Percentiles rank a stretch among this genome's conserved stretches.
Conservation (phyloP, 92 coral and sea anemone species). For the Palythoa heliodiscus region DNA sequence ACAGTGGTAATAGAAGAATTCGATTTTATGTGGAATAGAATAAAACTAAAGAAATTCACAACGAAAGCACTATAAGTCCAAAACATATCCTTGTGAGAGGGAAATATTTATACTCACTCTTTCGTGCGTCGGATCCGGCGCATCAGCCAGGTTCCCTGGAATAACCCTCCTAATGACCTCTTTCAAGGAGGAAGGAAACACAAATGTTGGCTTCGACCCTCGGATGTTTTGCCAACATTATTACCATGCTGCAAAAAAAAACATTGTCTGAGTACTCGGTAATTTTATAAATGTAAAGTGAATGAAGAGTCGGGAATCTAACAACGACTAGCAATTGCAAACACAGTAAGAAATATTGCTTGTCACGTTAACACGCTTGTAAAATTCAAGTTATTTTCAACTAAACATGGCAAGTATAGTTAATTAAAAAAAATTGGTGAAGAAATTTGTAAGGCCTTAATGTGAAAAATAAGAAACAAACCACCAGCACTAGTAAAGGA, state of each 20-base stretch:
- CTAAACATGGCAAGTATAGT: slow-evolving; percentile 4
- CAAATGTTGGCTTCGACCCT: slow-evolving; percentile 12
- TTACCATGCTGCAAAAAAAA: slow-evolving; percentile 2
- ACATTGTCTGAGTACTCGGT: neutral
- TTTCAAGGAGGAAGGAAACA: neutral
- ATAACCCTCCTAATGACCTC: neutral
- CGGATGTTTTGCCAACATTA: slow-evolving; percentile 1
- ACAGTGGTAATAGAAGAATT: neutral
- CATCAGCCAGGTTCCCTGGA: slow-evolving; percentile 12
- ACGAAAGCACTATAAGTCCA: slow-evolving; percentile 5
- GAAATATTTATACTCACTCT: slow-evolving; percentile 13
- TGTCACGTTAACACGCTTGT: neutral
- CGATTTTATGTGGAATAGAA: neutral
- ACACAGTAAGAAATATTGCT: neutral
- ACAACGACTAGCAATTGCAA: neutral
- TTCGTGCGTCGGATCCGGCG: neutral
- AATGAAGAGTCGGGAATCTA: slow-evolving; percentile 11
- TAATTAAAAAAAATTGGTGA: neutral
- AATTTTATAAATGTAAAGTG: slow-evolving; percentile 9
- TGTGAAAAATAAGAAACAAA: neutral
- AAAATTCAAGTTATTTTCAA: slow-evolving; percentile 2
- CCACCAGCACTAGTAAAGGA: neutral
- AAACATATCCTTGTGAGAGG: slow-evolving; percentile 2
- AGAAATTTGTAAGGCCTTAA: neutral
- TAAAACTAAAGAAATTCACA: neutral